Conservation (phyloP, 2,888 invertebrate genomes). For the Dasypogon diadema region DNA sequence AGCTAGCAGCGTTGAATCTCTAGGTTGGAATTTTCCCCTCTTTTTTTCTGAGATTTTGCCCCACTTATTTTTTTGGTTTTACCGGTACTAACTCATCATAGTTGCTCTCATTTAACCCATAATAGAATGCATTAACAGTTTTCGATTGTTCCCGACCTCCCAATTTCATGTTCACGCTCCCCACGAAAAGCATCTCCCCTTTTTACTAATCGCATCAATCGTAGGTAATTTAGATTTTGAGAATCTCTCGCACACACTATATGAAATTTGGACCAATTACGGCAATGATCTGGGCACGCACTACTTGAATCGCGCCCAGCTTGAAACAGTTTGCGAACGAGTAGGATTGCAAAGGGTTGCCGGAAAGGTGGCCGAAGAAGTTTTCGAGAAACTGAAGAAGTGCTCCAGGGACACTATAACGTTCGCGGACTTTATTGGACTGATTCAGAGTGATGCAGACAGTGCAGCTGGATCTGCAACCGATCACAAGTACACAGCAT, state of each 20-base stretch:
- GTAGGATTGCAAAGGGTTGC: conserved; percentile 76
- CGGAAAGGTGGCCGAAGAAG: conserved; percentile 74
- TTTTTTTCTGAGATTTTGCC: conserved; percentile 5
- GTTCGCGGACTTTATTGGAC: conserved; percentile 75
- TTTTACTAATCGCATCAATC: background rate
- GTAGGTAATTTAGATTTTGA: conserved; percentile 68
- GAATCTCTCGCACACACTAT: conserved; percentile 70
- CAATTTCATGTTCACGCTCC: conserved; percentile 2
- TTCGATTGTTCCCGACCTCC: conserved; percentile 2
- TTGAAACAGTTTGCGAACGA: conserved; percentile 75
- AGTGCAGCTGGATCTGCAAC: conserved; percentile 57
- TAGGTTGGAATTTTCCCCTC: conserved; percentile 62
- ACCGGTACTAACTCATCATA: conserved; percentile 30
- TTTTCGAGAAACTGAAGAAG: conserved; percentile 76
- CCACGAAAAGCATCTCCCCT: background rate
- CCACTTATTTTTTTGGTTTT: conserved; percentile 17
- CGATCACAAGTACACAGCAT: conserved; percentile 22
- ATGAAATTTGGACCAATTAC: conserved; percentile 75
- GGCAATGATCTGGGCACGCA: conserved; percentile 68
- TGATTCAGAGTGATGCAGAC: conserved; percentile 71
- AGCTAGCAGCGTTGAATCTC: conserved; percentile 67
- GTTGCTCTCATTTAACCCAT: conserved; percentile 33
- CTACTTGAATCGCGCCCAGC: conserved; percentile 74
- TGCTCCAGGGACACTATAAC: conserved; percentile 71
- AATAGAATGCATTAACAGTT: conserved; percentile 9